Conservation (phyloP, 2,888 invertebrate species). For the Chalcosyrphus nemorum region DNA sequence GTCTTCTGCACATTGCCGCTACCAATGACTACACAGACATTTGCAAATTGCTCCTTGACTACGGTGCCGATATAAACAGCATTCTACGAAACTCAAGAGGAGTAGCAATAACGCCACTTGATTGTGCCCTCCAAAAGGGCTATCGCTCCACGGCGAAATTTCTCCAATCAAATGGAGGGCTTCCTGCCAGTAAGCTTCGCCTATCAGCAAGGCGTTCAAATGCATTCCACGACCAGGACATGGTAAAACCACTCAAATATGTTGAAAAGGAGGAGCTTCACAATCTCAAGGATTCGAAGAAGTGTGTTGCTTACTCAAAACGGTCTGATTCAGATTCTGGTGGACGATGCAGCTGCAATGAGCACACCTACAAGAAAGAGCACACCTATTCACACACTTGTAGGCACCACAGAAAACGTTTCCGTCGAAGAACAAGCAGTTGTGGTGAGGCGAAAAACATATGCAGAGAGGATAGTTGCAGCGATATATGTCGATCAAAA, state of each 20-base stretch:
- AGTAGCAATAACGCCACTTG: conserved; percentile 93
- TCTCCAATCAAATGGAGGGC: conserved; percentile 94
- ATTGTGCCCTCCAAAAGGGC: conserved; percentile 93
- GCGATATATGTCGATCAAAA: conserved; percentile 81
- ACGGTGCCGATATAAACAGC: conserved; percentile 92
- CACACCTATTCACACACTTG: conserved; percentile 78
- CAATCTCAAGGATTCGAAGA: conserved; percentile 79
- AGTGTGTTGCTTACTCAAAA: conserved; percentile 79
- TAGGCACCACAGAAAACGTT: conserved; percentile 77
- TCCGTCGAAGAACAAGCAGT: conserved; percentile 80
- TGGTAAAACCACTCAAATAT: conserved; percentile 80
- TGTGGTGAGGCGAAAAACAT: conserved; percentile 79
- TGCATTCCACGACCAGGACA: conserved; percentile 80
- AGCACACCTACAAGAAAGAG: conserved; percentile 79
- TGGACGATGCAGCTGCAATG: conserved; percentile 78
- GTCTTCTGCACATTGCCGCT: conserved; percentile 96
- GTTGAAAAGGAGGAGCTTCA: conserved; percentile 80
- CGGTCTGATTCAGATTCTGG: conserved; percentile 79
- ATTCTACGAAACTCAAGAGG: conserved; percentile 92
- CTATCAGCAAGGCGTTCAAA: conserved; percentile 79
- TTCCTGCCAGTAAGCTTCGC: conserved; percentile 88
- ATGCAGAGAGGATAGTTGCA: conserved; percentile 76
- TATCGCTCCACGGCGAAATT: conserved; percentile 96
- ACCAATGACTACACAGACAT: conserved; percentile 96
- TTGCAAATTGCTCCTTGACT: conserved; percentile 92